Conservation (phyloP, 2,888 invertebrate genomes). For the Agonopterix arenella region DNA sequence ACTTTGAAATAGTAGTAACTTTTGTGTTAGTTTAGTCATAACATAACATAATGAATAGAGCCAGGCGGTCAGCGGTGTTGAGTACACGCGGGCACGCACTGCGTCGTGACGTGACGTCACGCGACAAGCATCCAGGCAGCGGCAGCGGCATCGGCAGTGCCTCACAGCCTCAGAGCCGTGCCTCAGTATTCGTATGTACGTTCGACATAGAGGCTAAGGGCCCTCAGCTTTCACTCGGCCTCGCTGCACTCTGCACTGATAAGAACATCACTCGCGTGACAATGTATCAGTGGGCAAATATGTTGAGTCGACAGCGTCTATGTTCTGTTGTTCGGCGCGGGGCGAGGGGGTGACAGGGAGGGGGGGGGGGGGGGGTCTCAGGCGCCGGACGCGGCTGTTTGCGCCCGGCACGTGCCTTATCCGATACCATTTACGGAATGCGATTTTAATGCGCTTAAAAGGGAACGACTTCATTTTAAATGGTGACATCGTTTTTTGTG, state of each 20-base stretch:
- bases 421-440: slow-evolving; percentile 65
- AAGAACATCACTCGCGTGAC: background rate
- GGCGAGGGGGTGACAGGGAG: background rate
- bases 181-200: too few relatives aligned
- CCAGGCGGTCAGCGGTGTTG: background rate
- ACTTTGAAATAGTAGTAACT: too few relatives aligned
- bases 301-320: background rate
- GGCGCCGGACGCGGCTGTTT: slow-evolving; percentile 22
- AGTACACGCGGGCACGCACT: background rate
- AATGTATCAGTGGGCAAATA: background rate
- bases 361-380: background rate
- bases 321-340: background rate
- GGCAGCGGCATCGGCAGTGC: background rate
- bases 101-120: slow-evolving; percentile 1
- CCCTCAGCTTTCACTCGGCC: too few relatives aligned
- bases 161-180: background rate
- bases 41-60: too few relatives aligned
- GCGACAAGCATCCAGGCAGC: background rate
- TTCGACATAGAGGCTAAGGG: too few relatives aligned
- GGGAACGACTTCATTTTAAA: slow-evolving; percentile 51
- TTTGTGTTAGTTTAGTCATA: too few relatives aligned
- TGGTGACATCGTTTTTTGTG: slow-evolving; percentile 45
- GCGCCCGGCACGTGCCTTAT: slow-evolving; percentile 61
- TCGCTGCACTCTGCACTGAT: background rate
- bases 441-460: slow-evolving; percentile 62